These are phyloP conservation scores for Tetragonula carbonaria DNA, from an alignment of 2,888 invertebrate species.

Conservation along the genomic window DNA sequence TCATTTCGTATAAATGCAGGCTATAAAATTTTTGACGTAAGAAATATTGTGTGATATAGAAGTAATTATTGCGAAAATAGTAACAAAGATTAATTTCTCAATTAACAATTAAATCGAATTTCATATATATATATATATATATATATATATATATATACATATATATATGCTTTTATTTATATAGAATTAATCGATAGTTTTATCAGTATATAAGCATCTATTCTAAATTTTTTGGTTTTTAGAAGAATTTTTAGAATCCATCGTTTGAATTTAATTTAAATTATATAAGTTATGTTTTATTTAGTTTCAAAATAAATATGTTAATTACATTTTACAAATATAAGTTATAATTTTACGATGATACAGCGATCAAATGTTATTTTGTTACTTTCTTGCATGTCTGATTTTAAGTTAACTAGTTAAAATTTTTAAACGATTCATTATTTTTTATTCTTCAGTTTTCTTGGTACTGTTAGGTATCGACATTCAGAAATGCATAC, in stretches of 20 bases:
- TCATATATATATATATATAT: background rate
- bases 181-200: background rate
- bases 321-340: background rate
- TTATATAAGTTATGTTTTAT: background rate
- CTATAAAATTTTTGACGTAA: constrained; percentile 3
- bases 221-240: background rate
- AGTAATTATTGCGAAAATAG: background rate
- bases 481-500: background rate
- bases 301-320: background rate
- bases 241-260: background rate
- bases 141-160: no score
- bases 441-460: background rate
- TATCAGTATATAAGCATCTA: background rate
- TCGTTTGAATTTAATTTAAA: background rate
- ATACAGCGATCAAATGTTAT: background rate
- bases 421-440: background rate
- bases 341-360: background rate
- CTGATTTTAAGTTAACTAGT: background rate
- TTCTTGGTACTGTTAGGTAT: background rate
- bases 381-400: constrained; percentile 9
- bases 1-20: background rate
- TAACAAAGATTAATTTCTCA: constrained; percentile 1
- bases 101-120: constrained; percentile 26
- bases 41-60: constrained; percentile 17
- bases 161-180: constrained; percentile 27